Evolutionary conservation across 2,113 vertebrate genomes (phyloP), one percentile per base, ranked within the genome.

Genomic region (Sorex fumeus): DNA sequence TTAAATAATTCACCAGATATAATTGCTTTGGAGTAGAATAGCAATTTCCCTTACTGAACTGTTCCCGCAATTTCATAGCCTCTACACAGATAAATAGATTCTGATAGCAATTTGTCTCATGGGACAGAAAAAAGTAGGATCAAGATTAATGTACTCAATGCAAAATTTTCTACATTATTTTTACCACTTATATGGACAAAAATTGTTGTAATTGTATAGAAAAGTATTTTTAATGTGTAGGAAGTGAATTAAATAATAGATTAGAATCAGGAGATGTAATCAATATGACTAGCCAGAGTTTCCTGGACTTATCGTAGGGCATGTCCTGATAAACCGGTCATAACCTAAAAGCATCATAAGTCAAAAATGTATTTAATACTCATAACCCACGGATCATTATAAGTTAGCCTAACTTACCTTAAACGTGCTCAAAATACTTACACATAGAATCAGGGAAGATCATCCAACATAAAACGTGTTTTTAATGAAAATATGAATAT

Each of bases 131-230:
- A 90, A 81, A 47, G 23, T 40, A 53, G 3, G 23, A 64, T 82
- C 18, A 67, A 70, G 19, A 50, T 45, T 64, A 82, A 90, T 11
- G 79, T n/a, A 78, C 19, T 10, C 23, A 19, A 45, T 77, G 43
- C 2, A 32, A 87, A 70, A 81, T 82, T 57, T 82, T 57, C 12
- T 64, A 81, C 30, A 81, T 66, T 81, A 47, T 50, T 40, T 34
- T 81, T 47, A 64, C 12, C 16, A 90, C 40, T 78, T 74, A 85
- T 32, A 50, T 30, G 82, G 8, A 18, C 30, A 84, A 90, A 88
- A 85, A 9, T 6, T 81, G 69, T 66, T 9, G 3, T 50, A 75
- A 81, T 53, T n/a, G 60, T 74, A 9, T 90, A 36, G 27, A 57
- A 60, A 71, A 43, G 1, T 79, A 69, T 81, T 87, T 30, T 72